phyloP scores from a whole-genome alignment of 92 coral and sea anemone species.

The Paragorgia papillata region DNA sequence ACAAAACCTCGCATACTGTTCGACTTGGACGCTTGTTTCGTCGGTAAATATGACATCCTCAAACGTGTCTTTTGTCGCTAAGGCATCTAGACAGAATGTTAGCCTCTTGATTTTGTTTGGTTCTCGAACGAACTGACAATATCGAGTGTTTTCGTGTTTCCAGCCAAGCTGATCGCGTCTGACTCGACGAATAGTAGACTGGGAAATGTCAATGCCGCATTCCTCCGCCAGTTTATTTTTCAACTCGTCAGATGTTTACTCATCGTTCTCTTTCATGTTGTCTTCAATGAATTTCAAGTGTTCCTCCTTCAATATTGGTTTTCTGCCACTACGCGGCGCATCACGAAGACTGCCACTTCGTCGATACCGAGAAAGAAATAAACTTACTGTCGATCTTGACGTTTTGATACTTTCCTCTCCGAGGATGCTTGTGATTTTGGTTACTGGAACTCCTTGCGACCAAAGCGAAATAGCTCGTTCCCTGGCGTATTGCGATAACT shows the following conservation, averaged over 20 bases:
- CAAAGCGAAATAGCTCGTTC: no score
- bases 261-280: no score
- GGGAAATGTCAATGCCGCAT: no score
- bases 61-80: conserved; percentile 7
- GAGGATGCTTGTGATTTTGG: no score
- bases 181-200: no score
- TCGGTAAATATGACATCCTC: conserved; percentile 46
- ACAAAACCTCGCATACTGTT: conserved; percentile 32
- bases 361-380: neutral
- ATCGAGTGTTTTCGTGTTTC: no score
- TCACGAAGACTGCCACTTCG: neutral
- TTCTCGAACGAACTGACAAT: conserved; percentile 39
- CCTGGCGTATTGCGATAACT: no score
- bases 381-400: neutral
- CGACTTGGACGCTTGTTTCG: conserved; percentile 40
- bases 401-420: no score
- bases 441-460: no score
- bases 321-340: neutral
- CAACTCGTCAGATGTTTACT: conserved; percentile 24
- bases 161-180: no score
- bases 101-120: conserved; percentile 41
- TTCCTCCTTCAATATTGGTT: neutral
- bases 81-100: conserved; percentile 42
- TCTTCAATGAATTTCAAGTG: neutral
- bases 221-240: conserved; percentile 41